Base-by-base conservation (phyloP, 2,888 invertebrate genomes). In the Drosophila borborema region DNA sequence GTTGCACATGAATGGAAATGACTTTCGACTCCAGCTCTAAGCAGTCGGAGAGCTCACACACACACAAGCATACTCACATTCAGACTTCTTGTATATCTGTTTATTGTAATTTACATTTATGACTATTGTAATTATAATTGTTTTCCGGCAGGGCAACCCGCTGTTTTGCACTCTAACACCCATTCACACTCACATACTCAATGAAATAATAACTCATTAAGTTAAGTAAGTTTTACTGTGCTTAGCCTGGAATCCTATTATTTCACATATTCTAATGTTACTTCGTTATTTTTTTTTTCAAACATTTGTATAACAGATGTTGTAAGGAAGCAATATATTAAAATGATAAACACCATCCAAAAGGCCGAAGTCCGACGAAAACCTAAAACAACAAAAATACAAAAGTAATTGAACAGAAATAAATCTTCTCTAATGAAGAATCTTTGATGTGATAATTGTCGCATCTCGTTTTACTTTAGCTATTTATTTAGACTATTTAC, bases 91-190 rank as follows among this genome's bases (percentile, higher is more conserved):
- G 53, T n/a, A 20, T 1, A 18, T 18, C 23, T 70, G 63, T 64
- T 70, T 63, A 67, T 74, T 59, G 68, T 65, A 82, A 81, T 81
- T 85, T 72, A 81, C 87, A 87, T 85, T 85, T 82, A 85, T 85
- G 82, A 68, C 77, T 64, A 75, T 82, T 82, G 77, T 82, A 77
- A 87, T 87, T 87, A 85, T 81, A 85, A 82, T 85, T 82, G 77
- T 67, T 72, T 72, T 72, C 46, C 49, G 62, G 49, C 54, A 58
- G 59, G 45, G 31, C 74, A 51, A 38, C 69, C 38, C 49, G 55
- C 54, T 63, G 54, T 16, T 55, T 60, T 54, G 45, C 64, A 77
- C 45, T 46, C 61, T 64, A 41, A 51, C 64, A 41, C 31, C 16
- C 68, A 40, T 49, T 53, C 53, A 53, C 53, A 61, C 20, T 59